Base-by-base conservation (phyloP, 1,140 invertebrate genomes). In the Drosophila leontia region DNA sequence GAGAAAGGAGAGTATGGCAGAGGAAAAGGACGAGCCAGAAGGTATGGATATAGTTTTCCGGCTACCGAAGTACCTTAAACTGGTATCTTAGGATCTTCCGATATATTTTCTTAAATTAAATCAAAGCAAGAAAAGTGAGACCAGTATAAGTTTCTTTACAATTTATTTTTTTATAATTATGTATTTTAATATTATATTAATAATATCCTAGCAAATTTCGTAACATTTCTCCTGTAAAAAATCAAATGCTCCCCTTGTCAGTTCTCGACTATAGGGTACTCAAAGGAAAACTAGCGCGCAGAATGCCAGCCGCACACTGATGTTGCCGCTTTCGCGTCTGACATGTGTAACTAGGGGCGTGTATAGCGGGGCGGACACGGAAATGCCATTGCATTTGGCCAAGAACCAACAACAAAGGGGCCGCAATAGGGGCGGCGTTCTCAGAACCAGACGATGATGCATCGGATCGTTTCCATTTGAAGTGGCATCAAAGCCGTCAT, bases 381-480 rank as follows among this genome's bases (percentile, higher is more conserved):
- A 72, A 59, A 71, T 71, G 67, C 44, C 53, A 60, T 58, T 53
- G 67, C 67, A 68, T 44, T 70, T 51, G 67, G 48, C 62, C 63
- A 70, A 69, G 69, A 68, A 34, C 67, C 50, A 70, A 64, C 75
- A 78, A 74, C 74, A 77, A 70, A 68, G 63, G 47, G 23, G 35
- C 72, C 48, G 29, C 50, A 57, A 62, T 48, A 60, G 35, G 29
- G 15, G 48, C 41, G 50, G 50, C n/a, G 37, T 56, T 68, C 75
- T 68, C 47, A 57, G 59, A 57, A 17, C 41, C 48, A 56, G 75
- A 75, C 61, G 55, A 68, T 63, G 63, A 64, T 79, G 80, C 70
- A 69, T 75, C 69, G 75, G 47, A 70, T 67, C 80, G 63, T 83
- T 83, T 82, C 69, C 72, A 83, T 83, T 83, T 78, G 75, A 79